Base-by-base conservation (phyloP, 2,888 invertebrate species). In the Blera fallax region DNA sequence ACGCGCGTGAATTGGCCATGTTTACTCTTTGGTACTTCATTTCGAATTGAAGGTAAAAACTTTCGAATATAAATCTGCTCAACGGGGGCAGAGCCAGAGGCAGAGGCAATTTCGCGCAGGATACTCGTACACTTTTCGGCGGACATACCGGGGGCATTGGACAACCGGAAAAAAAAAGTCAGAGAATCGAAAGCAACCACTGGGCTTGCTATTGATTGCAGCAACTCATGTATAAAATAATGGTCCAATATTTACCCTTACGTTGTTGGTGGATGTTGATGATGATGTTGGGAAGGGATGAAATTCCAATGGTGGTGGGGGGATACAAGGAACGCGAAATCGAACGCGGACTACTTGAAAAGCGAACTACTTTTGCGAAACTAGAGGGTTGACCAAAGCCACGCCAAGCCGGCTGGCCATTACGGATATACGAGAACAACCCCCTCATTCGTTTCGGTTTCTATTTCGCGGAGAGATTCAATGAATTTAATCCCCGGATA, bases 141-240 rank as follows among this genome's bases (percentile, higher is more conserved):
- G 58, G 54, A 78, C 83, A 73, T 62, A 43, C 67, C 58, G 8
- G 43, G 8, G 43, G 37, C 37, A 37, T 60, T 14, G 37, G 11
- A 32, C 16, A 18, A 43, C 11, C 5, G 21, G 34, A 56, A 58
- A 29, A 70, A 76, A 67, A 56, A 45, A 11, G 50, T 37, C 21
- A 11, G 32, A 27, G 50, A 76, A 69, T 74, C 65, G 69, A 78
- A 72, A 58, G 69, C 80, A 80, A 80, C 81, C 60, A 67, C 56
- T 60, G 34, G 60, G 69, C 80, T 87, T 69, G 77, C 76, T 77
- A 88, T 88, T 88, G 88, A 89, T 89, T 89, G 89, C 89, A 89
- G 87, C 89, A 89, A 90, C 88, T 90, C 90, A 90, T 90, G 90
- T 89, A 89, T 89, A 90, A 90, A 90, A 89, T 89, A 90, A 90